These are phyloP conservation scores for Platyrinchus mystaceus DNA, from an alignment of 2,797 vertebrate genomes.

Conservation along the genomic window DNA sequence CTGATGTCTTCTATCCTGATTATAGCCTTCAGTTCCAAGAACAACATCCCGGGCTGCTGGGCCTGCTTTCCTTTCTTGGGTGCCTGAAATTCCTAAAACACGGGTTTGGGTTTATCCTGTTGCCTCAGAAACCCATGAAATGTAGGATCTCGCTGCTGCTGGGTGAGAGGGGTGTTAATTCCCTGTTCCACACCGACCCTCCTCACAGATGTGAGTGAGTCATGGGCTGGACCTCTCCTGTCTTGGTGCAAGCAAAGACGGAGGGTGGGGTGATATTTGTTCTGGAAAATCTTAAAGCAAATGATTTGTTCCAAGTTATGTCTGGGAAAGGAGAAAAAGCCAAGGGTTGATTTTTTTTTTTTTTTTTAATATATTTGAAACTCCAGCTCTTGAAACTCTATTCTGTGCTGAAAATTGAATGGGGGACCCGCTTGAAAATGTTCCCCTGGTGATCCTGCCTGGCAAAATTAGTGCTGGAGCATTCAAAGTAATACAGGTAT, in stretches of 20 bases:
- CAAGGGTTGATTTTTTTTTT: neutral
- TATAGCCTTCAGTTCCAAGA: neutral
- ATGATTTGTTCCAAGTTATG: neutral
- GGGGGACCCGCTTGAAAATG: neutral
- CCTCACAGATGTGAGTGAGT: conserved; percentile 31
- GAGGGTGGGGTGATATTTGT: conserved; percentile 26
- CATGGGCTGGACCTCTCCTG: conserved; percentile 31
- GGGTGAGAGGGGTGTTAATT: neutral
- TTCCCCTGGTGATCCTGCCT: neutral
- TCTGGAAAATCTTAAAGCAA: conserved; percentile 55
- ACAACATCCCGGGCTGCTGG: neutral
- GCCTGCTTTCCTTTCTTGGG: neutral
- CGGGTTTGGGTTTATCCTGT: neutral
- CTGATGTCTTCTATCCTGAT: neutral
- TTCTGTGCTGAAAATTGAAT: neutral
- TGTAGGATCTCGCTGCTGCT: neutral
- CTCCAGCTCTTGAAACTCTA: neutral
- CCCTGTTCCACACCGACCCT: neutral
- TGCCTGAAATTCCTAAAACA: neutral
- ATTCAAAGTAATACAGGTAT: neutral
- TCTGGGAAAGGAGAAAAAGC: conserved; percentile 13
- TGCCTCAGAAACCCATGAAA: neutral
- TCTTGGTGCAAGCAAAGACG: neutral
- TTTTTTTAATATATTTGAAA: neutral
- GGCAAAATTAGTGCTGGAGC: neutral